Conservation (phyloP, 2,113 vertebrate genomes). For the Crocuta crocuta region DNA sequence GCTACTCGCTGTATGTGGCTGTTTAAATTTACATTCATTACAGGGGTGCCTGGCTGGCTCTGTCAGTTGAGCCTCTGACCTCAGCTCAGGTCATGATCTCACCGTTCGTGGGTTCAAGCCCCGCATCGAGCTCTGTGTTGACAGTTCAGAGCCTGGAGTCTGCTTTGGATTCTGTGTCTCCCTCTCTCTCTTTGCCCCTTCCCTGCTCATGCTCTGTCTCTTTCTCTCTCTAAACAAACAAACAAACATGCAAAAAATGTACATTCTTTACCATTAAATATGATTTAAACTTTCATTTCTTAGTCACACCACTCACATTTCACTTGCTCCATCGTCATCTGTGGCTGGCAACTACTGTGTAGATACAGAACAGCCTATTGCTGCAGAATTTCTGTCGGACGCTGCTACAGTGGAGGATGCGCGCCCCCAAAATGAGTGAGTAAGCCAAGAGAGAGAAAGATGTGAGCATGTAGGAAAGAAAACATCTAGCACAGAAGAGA, state of each 20-base stretch:
- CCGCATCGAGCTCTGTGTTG: no score
- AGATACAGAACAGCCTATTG: fast-evolving
- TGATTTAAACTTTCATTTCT: neutral
- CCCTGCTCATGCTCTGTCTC: no score
- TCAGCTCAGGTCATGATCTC: no score
- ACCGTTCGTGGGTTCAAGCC: no score
- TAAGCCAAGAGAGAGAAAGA: neutral
- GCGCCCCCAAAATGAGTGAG: neutral
- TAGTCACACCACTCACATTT: neutral
- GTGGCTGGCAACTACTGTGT: neutral
- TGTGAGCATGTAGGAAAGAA: neutral
- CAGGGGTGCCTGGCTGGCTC: no score
- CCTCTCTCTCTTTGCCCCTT: no score
- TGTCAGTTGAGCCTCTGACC: no score
- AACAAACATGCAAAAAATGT: neutral
- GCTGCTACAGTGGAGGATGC: no score
- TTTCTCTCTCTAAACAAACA: no score
- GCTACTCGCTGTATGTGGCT: neutral
- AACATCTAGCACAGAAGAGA: neutral
- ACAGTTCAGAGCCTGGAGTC: no score
- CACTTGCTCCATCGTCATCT: neutral
- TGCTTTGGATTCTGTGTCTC: no score
- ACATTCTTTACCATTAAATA: neutral
- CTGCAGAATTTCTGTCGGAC: neutral
- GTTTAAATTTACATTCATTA: neutral